phyloP scores from a whole-genome alignment of 2,888 invertebrate species.

The Eupithecia inturbata region DNA sequence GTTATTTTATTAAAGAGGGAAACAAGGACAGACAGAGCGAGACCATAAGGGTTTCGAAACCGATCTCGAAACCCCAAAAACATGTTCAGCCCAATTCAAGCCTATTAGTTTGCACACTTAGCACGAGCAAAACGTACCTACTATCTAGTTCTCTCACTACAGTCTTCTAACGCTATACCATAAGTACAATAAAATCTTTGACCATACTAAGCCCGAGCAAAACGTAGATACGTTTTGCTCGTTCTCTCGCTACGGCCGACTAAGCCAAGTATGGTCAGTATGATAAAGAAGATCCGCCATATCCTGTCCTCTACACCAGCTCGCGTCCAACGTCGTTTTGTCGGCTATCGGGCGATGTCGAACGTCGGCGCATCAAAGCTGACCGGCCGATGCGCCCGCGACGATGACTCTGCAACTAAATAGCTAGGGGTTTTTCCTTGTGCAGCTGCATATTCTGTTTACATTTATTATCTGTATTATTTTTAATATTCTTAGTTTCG shows the following conservation, averaged over 20 bases:
- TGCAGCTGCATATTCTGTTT: constrained; percentile 49
- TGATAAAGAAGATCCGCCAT: constrained; percentile 44
- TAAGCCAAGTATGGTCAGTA: not conserved
- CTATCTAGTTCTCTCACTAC: not conserved
- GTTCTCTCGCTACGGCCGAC: too few relatives aligned
- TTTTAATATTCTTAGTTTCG: constrained; percentile 31
- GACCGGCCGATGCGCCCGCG: constrained; percentile 70
- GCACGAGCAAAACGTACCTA: too few relatives aligned
- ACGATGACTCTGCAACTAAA: constrained; percentile 77
- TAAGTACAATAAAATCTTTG: too few relatives aligned
- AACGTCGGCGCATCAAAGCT: constrained; percentile 82
- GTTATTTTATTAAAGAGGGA: too few relatives aligned
- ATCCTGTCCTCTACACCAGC: constrained; percentile 52
- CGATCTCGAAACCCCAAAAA: too few relatives aligned
- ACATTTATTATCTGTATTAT: constrained; percentile 53
- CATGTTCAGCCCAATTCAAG: too few relatives aligned
- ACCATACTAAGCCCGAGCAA: too few relatives aligned
- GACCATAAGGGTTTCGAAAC: too few relatives aligned
- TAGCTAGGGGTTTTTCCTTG: constrained; percentile 69
- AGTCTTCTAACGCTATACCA: not conserved
- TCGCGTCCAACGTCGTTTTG: constrained; percentile 73
- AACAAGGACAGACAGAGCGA: too few relatives aligned
- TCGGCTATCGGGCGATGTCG: constrained; percentile 79
- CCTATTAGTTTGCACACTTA: too few relatives aligned
- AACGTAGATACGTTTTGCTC: too few relatives aligned